Evolutionary conservation across 2,797 vertebrate genomes (phyloP), one percentile per base, ranked within the genome.

Genomic region (Heterohyrax brucei): DNA sequence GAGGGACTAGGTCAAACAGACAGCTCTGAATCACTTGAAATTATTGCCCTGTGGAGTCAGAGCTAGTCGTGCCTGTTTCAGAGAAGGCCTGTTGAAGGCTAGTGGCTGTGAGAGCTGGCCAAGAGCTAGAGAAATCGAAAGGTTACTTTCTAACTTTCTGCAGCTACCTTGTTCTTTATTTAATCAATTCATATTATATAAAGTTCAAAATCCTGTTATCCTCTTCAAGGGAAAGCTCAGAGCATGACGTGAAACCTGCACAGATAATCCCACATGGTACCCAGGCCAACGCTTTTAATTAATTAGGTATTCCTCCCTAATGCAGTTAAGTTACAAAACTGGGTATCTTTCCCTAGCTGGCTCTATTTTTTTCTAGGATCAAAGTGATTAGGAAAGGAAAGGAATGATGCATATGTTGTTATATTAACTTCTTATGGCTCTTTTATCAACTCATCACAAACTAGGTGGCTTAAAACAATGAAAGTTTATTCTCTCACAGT

Each of bases 121-220:
- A 88, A 50, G 12, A 28, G n/a, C 21, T n/a, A 0, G 26, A 39
- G 30, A 66, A 62, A 91, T n/a, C 30, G 62, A 83, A 89, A 33
- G 79, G 61, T 26, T 66, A 28, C 83, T 30, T 33, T 95, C 19
- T 85, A 81, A 91, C 96, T 91, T 82, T 59, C 64, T 75, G 78
- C 7, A 76, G 90, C 30, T 28, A 26, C n/a, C 3, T 53, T 80
- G 90, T 83, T 66, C 68, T 80, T 84, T 53, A 94, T 85, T 56
- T 64, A 53, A 53, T 84, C 89, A 76, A 66, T 48, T 93, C 66
- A 62, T 26, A 48, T 39, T 18, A 70, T 5, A 33, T 10, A 73
- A 93, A 66, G 77, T 88, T 96, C 82, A 87, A 89, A 84, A 76
- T 22, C 21, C 73, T 50, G 21, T 28, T 88, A 62, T 0, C 1